Evolutionary conservation across 1,140 invertebrate genomes (phyloP), one percentile per base, ranked within the genome.

Genomic region (Aphelinus atriplicis): DNA sequence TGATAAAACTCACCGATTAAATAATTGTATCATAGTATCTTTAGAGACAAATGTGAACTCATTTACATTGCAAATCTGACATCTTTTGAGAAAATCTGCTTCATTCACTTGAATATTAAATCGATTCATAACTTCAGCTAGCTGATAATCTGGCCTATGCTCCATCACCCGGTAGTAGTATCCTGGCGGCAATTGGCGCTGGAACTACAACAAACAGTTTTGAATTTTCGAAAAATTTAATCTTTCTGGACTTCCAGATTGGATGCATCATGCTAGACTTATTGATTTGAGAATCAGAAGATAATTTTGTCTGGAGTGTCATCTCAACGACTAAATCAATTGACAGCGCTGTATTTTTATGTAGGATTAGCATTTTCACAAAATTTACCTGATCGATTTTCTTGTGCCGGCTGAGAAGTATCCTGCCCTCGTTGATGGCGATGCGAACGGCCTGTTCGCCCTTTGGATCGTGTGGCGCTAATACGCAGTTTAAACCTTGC

Each of bases 21-120:
- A 26, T 26, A n/a, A 60, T 42, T 78, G 77, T 45, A 85, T 78
- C 87, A 92, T 90, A 6, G 88, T 85, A 6, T 82, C 76, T 67
- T 81, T 81, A 2, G 85, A 80, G 6, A 91, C 82, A 78, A 89
- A 85, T 3, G 89, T 78, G 78, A 92, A 92, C 73, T 88, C 87
- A 75, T 90, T 88, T 58, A 85, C 79, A 80, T 93, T 93, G 79
- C 92, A 93, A 80, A 92, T 89, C 82, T 90, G 88, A 83, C 93
- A 94, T 64, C 92, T 86, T 79, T 90, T 92, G 76, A 93, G 93
- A 57, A 94, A 89, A 84, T 94, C 89, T 56, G 88, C 82, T 73
- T 89, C 84, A 6, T 85, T 89, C 6, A 94, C 87, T 10, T 82
- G 77, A 26, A 95, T 84, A 78, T 92, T 91, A 79, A 92, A 94